A percentile compares a stretch with the other conserved stretches of the same genome.
Conservation (phyloP, 2,797 vertebrate species). For the Peromyscus aztecus region DNA sequence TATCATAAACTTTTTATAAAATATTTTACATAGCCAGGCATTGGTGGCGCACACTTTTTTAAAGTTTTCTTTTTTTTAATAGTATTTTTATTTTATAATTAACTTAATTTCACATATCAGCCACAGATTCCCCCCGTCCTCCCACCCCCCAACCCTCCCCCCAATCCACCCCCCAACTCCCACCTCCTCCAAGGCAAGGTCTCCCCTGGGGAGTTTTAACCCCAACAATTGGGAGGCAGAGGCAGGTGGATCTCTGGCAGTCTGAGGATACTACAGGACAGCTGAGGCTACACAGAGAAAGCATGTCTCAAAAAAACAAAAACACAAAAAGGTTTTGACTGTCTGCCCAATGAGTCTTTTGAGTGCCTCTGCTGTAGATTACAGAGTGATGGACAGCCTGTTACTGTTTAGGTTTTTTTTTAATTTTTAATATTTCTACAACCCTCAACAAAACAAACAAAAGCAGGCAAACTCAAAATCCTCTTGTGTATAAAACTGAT, state of each 20-base stretch:
- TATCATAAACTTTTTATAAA: conserved; percentile 19
- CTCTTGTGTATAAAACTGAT: background rate
- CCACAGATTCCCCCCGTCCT: too few relatives aligned
- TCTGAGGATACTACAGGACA: background rate
- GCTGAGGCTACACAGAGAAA: background rate
- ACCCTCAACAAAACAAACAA: background rate
- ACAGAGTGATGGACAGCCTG: background rate
- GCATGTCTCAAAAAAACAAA: background rate
- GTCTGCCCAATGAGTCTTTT: background rate
- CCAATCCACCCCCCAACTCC: too few relatives aligned
- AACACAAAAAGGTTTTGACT: background rate
- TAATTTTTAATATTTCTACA: background rate
- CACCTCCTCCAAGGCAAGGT: too few relatives aligned
- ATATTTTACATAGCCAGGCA: background rate
- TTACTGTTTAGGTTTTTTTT: conserved; percentile 19
- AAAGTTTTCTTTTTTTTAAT: too few relatives aligned
- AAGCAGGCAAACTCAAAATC: background rate
- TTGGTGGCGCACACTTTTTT: background rate
- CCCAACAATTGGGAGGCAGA: background rate
- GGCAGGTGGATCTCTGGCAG: background rate
- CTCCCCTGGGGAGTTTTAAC: background rate
- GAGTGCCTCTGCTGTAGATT: background rate
- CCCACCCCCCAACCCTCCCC: too few relatives aligned
- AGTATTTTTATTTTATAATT: too few relatives aligned
- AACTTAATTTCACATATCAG: too few relatives aligned